These are phyloP conservation scores for Lacerta viridis DNA, from an alignment of 2,797 vertebrate species.

Conservation along the genomic window DNA sequence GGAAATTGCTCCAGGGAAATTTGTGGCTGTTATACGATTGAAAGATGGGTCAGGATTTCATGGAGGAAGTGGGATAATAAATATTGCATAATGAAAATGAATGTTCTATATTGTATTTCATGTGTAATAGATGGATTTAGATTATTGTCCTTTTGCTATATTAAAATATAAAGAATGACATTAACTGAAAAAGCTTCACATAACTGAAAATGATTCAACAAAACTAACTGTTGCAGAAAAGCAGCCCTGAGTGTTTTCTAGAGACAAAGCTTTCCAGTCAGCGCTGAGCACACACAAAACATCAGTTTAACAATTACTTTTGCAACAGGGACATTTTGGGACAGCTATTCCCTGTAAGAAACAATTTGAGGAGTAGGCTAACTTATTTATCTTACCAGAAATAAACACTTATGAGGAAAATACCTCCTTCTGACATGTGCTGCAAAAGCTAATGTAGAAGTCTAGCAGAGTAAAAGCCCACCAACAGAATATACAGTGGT, in stretches of 20 bases:
- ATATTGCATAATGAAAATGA: constrained; percentile 27
- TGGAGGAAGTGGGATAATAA: not conserved
- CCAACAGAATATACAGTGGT: not conserved
- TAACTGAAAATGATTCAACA: not conserved
- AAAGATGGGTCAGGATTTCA: not conserved
- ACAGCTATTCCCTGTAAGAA: not conserved
- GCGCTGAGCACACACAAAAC: not conserved
- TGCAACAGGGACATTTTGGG: not conserved
- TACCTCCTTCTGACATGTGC: not conserved
- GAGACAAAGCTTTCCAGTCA: not conserved
- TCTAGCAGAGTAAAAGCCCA: not conserved
- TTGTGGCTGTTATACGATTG: not conserved
- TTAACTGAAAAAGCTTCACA: not conserved
- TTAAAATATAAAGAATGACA: not conserved
- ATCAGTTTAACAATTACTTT: not conserved
- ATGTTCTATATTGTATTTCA: not conserved
- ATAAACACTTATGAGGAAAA: not conserved
- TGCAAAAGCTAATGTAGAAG: not conserved
- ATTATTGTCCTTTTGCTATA: not conserved
- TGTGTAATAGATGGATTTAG: not conserved
- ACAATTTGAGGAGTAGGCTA: not conserved
- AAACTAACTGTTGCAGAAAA: not conserved
- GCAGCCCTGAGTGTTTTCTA: not conserved
- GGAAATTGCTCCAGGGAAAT: constrained; percentile 30
- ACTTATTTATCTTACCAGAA: not conserved